These are phyloP conservation scores for Enhydra lutris DNA, from an alignment of 2,113 vertebrate species.

Conservation along the genomic window DNA sequence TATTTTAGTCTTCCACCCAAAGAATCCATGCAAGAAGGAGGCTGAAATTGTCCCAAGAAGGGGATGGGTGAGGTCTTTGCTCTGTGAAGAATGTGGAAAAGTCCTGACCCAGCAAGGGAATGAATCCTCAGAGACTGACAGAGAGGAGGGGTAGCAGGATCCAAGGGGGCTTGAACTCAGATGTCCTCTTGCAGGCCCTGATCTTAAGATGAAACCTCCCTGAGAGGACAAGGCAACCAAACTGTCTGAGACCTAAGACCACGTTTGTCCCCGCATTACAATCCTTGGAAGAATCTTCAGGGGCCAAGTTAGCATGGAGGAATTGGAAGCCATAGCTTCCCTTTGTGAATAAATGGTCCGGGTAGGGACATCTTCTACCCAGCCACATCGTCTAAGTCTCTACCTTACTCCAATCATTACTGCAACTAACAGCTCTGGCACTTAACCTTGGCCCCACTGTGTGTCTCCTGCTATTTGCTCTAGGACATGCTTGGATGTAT, in stretches of 20 bases:
- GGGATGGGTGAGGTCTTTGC: background rate
- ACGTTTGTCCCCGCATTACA: background rate
- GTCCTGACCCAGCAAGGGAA: background rate
- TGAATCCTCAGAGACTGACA: background rate
- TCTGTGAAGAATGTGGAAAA: background rate
- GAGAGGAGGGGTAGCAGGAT: too few relatives aligned
- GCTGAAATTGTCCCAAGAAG: background rate
- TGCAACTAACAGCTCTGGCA: background rate
- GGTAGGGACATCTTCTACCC: background rate
- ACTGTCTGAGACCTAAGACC: background rate
- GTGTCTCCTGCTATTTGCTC: background rate
- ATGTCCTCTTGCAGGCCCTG: background rate
- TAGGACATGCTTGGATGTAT: too few relatives aligned
- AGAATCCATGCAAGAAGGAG: background rate
- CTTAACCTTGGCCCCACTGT: background rate
- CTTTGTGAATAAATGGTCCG: background rate
- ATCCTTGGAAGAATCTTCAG: background rate
- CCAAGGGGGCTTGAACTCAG: background rate
- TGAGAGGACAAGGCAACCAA: background rate
- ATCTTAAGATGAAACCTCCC: background rate
- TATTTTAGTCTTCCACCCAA: background rate
- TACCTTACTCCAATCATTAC: background rate
- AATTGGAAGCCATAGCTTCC: background rate
- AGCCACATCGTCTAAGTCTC: background rate
- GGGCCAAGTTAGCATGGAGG: background rate